Percentiles rank a stretch among this genome's conserved stretches.
These are phyloP conservation scores for Tachysurus fulvidraco DNA, from an alignment of 2,113 vertebrate species.

Conservation along the genomic window DNA sequence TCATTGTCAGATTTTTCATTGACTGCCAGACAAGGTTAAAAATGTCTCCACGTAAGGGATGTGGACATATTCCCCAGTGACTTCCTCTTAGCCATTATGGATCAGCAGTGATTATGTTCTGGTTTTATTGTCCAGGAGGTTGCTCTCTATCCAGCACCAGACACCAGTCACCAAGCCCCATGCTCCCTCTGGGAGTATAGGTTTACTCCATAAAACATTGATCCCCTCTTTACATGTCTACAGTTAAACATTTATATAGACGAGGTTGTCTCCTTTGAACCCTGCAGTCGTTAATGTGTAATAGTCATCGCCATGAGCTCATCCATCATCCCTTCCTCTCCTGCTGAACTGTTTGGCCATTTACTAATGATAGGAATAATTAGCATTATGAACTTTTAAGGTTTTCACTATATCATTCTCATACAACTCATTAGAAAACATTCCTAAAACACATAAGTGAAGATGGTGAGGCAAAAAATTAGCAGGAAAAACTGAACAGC, in stretches of 20 bases:
- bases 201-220: slow-evolving; percentile 56
- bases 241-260: slow-evolving; percentile 57
- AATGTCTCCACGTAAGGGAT: slow-evolving; percentile 27
- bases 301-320: slow-evolving; percentile 12
- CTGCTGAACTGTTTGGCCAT: neutral
- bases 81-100: slow-evolving; percentile 50
- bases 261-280: slow-evolving; percentile 57
- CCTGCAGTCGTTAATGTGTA: slow-evolving; percentile 48
- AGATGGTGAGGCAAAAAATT: no score
- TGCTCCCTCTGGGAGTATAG: slow-evolving; percentile 41
- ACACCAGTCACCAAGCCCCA: neutral
- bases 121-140: slow-evolving; percentile 51
- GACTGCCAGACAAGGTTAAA: neutral
- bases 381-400: slow-evolving; percentile 12
- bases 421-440: neutral
- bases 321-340: slow-evolving; percentile 28
- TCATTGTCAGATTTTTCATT: slow-evolving; percentile 3
- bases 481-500: neutral
- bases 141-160: slow-evolving; percentile 7
- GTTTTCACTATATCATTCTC: neutral
- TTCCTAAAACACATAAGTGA: neutral
- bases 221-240: slow-evolving; percentile 57
- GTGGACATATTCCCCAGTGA: slow-evolving; percentile 27
- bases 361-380: slow-evolving; percentile 25
- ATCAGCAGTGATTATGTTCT: slow-evolving; percentile 48